Base-by-base conservation (phyloP, 2,113 vertebrate genomes). In the Galeopterus variegatus region DNA sequence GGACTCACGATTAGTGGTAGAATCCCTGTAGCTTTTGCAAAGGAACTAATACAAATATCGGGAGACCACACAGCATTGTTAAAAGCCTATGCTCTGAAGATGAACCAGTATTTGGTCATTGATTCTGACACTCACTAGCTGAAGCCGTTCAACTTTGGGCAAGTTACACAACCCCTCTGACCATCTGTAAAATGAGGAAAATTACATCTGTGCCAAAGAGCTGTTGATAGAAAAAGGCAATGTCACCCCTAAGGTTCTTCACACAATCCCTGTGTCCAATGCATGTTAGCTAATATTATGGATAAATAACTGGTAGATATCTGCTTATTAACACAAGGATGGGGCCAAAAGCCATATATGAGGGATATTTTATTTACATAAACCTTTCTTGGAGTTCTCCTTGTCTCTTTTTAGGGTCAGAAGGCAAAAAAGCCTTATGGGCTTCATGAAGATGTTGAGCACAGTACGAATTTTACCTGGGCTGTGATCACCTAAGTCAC, bases 371-470 rank as follows among this genome's bases (percentile, higher is more conserved):
- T 13, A 72, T 77, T 56, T 56, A 24, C 5, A 26, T 72, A 33
- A 36, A 33, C 12, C 28, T 86, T 45, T 18, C 23, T 64, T 36
- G 85, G n/a, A 2, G 13, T 41, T 75, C 18, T 80, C 23, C 14
- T 80, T 3, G 23, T 41, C 89, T 83, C 82, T 50, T 77, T 88
- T 9, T 1, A 15, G 50, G 31, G 1, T 69, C 80, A 65, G n/a
- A 33, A n/a, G 84, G 45, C 52, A 94, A 52, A 60, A 21, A 73
- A 52, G 5, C 8, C 58, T 73, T 36, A 14, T 45, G 21, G 50
- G 85, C 50, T 88, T 96, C 96, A 77, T 8, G 26, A 83, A 28
- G 15, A 82, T 83, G 60, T 2, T 89, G 36, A 67, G 81, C 48
- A 58, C 23, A 50, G 26, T 72, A 69, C 36, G 85, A n/a, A 94